phyloP scores from a whole-genome alignment of 2,113 vertebrate species.

The Hippocampus barbouri region DNA sequence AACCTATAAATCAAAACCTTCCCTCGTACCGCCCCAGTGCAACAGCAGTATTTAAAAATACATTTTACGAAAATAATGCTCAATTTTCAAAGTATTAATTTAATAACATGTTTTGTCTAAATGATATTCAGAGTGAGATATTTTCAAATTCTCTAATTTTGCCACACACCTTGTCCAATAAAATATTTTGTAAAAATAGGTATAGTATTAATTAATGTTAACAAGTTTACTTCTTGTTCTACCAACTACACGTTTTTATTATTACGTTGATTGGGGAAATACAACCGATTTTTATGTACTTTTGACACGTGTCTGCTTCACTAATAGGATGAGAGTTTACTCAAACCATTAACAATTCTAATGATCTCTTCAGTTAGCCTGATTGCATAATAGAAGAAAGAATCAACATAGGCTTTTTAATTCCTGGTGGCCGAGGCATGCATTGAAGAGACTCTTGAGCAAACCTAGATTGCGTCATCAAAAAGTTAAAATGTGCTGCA shows the following conservation, averaged over 20 bases:
- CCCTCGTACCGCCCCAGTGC: not conserved
- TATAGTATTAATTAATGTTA: too few relatives aligned
- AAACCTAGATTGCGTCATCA: not conserved
- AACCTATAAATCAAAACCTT: too few relatives aligned
- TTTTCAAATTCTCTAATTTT: not conserved
- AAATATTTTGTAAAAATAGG: not conserved
- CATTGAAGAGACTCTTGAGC: not conserved
- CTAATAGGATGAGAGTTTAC: not conserved
- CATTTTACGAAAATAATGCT: not conserved
- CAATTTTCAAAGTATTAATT: not conserved
- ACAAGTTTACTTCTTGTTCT: too few relatives aligned
- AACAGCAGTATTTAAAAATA: not conserved
- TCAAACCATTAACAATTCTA: not conserved
- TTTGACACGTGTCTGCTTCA: not conserved
- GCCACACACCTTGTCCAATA: not conserved
- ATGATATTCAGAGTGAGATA: not conserved
- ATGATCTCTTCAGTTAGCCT: conserved; percentile 10
- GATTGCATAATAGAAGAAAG: conserved; percentile 30
- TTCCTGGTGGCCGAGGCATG: not conserved
- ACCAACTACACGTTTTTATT: too few relatives aligned
- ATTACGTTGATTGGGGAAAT: not conserved
- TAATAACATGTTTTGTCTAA: not conserved
- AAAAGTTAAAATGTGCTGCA: not conserved
- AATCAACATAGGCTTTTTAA: not conserved
- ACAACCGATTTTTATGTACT: not conserved